Conservation (phyloP, 2,888 invertebrate species). For the Andrena dorsata region DNA sequence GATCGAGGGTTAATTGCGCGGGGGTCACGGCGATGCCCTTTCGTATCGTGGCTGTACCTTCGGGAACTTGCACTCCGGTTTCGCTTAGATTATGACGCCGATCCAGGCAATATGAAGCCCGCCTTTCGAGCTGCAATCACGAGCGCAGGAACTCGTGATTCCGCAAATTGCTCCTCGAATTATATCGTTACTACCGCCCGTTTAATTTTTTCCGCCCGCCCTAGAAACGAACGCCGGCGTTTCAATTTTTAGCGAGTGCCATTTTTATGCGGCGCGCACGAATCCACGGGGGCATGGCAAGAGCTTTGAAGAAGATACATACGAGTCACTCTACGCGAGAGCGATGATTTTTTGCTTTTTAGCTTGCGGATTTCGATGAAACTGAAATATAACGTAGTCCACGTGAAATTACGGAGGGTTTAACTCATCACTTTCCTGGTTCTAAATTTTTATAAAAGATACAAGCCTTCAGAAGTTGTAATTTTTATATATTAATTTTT, state of each 20-base stretch:
- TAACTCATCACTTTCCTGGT: too few relatives aligned
- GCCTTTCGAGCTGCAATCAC: slow-evolving; percentile 55
- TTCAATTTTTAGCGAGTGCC: slow-evolving; percentile 2
- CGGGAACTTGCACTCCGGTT: slow-evolving; percentile 45
- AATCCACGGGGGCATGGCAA: too few relatives aligned
- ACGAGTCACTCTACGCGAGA: too few relatives aligned
- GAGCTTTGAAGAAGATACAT: too few relatives aligned
- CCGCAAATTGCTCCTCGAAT: slow-evolving; percentile 68
- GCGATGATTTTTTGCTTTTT: too few relatives aligned
- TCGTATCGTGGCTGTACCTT: slow-evolving; percentile 47
- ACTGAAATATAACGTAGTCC: too few relatives aligned
- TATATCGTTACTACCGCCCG: slow-evolving; percentile 51
- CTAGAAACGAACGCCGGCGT: not conserved
- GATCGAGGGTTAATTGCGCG: slow-evolving; percentile 71
- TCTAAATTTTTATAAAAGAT: too few relatives aligned
- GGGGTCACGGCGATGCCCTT: slow-evolving; percentile 59
- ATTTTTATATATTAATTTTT: too few relatives aligned
- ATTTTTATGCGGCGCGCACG: slow-evolving; percentile 5
- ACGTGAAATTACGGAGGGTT: too few relatives aligned
- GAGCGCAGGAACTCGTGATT: slow-evolving; percentile 64
- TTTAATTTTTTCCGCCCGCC: slow-evolving; percentile 13
- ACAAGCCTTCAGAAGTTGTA: too few relatives aligned
- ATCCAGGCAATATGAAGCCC: slow-evolving; percentile 60
- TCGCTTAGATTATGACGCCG: slow-evolving; percentile 57
- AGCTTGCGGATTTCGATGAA: too few relatives aligned